Base-by-base conservation (phyloP, 2,113 vertebrate species). In the Eurypyga helias region DNA sequence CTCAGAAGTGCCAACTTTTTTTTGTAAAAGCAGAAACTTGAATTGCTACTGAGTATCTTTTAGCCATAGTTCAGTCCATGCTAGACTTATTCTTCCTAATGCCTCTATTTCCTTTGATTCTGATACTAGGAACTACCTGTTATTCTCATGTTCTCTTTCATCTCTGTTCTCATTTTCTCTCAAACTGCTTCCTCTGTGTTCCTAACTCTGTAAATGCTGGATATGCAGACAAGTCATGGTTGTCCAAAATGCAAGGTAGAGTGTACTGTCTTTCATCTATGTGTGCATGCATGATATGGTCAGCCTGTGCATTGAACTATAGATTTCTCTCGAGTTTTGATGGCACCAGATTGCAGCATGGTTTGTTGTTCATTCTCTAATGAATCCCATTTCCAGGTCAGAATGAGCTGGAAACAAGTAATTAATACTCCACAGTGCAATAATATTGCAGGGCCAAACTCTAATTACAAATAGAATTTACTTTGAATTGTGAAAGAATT, bases 211-310 rank as follows among this genome's bases (percentile, higher is more conserved):
- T 98, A 97, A 98, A 97, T 97, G 80, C 94, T 75, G 90, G 98
- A 97, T 97, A 95, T 98, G 97, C 99, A 99, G 99, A 96, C 99
- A 99, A 99, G 99, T 99, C 98, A 99, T 99, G 99, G 99, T 99
- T 99, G 99, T 99, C 98, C 99, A 99, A 99, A 99, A 99, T 96
- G 99, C 99, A 98, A 99, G 99, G 98, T 99, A 99, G 82, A 97
- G 97, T 98, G 51, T 49, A 10, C 19, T 94, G 4, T 95, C n/a
- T 91, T 72, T 77, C 1, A 17, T 16, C 73, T 83, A 54, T 48
- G 10, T 23, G 7, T 94, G 73, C 24, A 17, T 94, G 72, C 69
- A 70, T 90, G 41, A 51, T 89, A 28, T 18, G 17, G 38, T 51
- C 58, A 87, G 33, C 38, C 23, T 67, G 21, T 66, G 20, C 18